These are phyloP conservation scores for Drosophila ezoana DNA, from an alignment of 2,888 invertebrate genomes.

Conservation along the genomic window DNA sequence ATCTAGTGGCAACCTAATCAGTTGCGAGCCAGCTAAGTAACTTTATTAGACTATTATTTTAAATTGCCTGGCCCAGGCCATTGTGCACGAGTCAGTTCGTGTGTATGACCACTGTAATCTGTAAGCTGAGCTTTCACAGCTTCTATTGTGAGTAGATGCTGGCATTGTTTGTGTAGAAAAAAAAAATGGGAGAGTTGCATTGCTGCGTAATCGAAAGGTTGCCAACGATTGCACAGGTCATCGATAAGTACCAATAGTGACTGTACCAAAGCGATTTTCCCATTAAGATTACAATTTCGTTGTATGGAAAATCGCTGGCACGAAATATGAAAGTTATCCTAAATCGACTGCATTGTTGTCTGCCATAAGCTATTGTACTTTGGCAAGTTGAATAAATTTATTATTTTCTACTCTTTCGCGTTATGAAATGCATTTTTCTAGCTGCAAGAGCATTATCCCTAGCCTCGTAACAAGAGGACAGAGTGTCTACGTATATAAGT, in stretches of 20 bases:
- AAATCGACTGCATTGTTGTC: constrained; percentile 1
- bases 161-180: constrained; percentile 15
- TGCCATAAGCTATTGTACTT: background rate
- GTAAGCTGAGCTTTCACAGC: constrained; percentile 47
- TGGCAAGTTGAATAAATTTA: background rate
- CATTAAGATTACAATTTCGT: constrained; percentile 26
- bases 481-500: too few species aligned
- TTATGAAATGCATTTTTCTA: too few species aligned
- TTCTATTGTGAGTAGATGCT: constrained; percentile 37
- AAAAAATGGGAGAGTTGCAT: constrained; percentile 47
- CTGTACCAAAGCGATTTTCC: constrained; percentile 25
- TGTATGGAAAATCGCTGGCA: background rate
- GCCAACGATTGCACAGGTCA: constrained; percentile 41
- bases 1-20: constrained; percentile 62
- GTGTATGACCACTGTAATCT: constrained; percentile 27
- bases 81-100: constrained; percentile 25
- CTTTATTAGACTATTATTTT: constrained; percentile 77
- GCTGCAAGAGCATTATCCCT: too few species aligned
- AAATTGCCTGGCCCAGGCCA: constrained; percentile 63
- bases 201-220: constrained; percentile 42
- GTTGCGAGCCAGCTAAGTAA: constrained; percentile 74
- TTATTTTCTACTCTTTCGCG: background rate
- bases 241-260: constrained; percentile 37
- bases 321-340: constrained; percentile 15
- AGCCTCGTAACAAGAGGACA: too few species aligned